These are phyloP conservation scores for Vidua chalybeata DNA, from an alignment of 2,113 vertebrate species.

Conservation along the genomic window DNA sequence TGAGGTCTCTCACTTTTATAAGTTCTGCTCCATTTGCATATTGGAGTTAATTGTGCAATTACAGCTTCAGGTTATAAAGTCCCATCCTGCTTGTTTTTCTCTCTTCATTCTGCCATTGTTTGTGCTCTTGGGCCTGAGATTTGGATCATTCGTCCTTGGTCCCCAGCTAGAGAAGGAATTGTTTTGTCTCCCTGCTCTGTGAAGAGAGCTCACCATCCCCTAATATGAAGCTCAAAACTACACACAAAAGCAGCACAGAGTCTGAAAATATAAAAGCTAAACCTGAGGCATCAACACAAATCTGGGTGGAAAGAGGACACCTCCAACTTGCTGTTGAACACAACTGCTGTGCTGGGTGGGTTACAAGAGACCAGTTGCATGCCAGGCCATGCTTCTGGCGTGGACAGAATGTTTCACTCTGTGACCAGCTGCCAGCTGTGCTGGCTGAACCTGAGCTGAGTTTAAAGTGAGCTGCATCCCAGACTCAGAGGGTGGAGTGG, in stretches of 20 bases:
- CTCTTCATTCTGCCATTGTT: too few relatives aligned
- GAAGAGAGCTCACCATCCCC: neutral
- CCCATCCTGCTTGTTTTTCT: neutral
- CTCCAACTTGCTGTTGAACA: neutral
- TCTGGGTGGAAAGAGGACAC: neutral
- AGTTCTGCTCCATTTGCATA: too few relatives aligned
- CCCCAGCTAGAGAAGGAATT: neutral
- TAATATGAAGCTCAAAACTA: fast-evolving
- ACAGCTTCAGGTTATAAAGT: too few relatives aligned
- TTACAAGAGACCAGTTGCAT: neutral
- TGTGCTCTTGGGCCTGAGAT: neutral
- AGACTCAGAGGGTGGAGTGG: neutral
- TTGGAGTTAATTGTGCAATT: too few relatives aligned
- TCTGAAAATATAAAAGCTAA: neutral
- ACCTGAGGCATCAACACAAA: neutral
- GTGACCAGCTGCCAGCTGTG: neutral
- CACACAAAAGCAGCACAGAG: neutral
- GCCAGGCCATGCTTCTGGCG: fast-evolving
- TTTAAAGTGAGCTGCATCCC: neutral
- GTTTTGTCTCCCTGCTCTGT: neutral
- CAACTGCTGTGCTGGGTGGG: neutral
- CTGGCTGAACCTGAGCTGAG: neutral
- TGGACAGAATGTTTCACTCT: neutral
- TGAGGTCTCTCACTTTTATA: too few relatives aligned
- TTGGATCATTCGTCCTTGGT: neutral